Percentiles rank a stretch among this genome's conserved stretches.
Conservation (phyloP, 2,797 vertebrate genomes). For the Poeciliopsis paucimaculata region DNA sequence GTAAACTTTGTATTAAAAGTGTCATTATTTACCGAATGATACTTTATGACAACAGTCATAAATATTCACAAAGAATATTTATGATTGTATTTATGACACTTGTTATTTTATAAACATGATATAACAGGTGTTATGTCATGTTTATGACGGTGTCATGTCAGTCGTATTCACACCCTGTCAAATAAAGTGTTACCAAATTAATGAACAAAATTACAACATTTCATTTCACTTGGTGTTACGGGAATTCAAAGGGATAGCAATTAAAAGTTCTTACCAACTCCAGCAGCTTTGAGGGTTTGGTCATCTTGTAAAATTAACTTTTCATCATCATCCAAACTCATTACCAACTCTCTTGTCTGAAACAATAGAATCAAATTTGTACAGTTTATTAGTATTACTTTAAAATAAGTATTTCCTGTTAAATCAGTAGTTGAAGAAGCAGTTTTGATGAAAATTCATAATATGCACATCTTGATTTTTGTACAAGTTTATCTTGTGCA, state of each 20-base stretch:
- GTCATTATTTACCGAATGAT: too few relatives aligned
- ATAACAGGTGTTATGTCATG: too few relatives aligned
- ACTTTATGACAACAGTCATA: too few relatives aligned
- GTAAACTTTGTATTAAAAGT: too few relatives aligned
- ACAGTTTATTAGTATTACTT: background rate
- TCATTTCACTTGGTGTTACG: background rate
- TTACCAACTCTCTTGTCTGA: constrained; percentile 93
- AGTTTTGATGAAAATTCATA: background rate
- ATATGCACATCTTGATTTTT: background rate
- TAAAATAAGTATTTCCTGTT: background rate
- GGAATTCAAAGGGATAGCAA: background rate
- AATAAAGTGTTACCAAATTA: too few relatives aligned
- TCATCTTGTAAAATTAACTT: constrained; percentile 83
- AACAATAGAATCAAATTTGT: background rate
- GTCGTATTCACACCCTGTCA: too few relatives aligned
- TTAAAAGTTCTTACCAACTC: constrained; percentile 82
- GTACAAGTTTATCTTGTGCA: background rate
- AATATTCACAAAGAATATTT: too few relatives aligned
- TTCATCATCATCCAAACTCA: constrained; percentile 92
- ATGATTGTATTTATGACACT: too few relatives aligned
- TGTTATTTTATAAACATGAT: too few relatives aligned
- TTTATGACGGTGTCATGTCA: too few relatives aligned
- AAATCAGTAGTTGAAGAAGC: background rate
- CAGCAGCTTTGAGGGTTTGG: constrained; percentile 83
- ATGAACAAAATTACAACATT: too few relatives aligned